Evolutionary conservation across 2,113 vertebrate species (phyloP), one percentile per base, ranked within the genome.

Genomic region (Peromyscus polionotus): DNA sequence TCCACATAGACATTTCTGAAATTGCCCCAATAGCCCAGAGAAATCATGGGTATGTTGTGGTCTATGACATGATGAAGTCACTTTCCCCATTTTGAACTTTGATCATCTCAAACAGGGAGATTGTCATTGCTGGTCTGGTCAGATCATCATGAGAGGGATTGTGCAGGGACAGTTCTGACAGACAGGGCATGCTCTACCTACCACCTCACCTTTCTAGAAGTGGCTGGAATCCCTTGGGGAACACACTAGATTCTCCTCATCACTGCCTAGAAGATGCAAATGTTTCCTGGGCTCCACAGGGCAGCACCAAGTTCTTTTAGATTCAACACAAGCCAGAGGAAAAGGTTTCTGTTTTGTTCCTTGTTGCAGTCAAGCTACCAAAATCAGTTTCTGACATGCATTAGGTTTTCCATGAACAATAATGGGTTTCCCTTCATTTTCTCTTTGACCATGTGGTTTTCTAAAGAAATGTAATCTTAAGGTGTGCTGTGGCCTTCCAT

Each of bases 201-300:
- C 0, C 9, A n/a, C 6, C 16, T 31, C 5, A 4, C 8, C 2
- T 63, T 72, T 59, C 26, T n/a, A 63, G n/a, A 59, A 24, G 9
- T 19, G 28, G 7, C 1, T 67, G 36, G 20, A 59, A 42, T 45
- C 13, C 45, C 22, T 4, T 28, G 3, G 22, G 3, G 5, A 65
- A 28, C 7, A 45, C 0, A 1, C 5, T 5, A 17, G 6, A 54
- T 36, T 31, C 19, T 65, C 12, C 5, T 67, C 33, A 0, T 51
- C n/a, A 45, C 14, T n/a, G 48, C 31, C 19, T 9, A 42, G 42
- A n/a, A 54, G 31, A 31, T 26, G 0, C 1, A 26, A 61, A 57
- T 70, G 3, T 33, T 5, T 33, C 5, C 3, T 39, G 9, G 4
- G 0, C 7, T 90, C 5, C 39, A 67, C 9, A 20, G 45, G 45